Evolutionary conservation across 1,140 invertebrate species (phyloP).

Genomic region (Pomacea maculata): DNA sequence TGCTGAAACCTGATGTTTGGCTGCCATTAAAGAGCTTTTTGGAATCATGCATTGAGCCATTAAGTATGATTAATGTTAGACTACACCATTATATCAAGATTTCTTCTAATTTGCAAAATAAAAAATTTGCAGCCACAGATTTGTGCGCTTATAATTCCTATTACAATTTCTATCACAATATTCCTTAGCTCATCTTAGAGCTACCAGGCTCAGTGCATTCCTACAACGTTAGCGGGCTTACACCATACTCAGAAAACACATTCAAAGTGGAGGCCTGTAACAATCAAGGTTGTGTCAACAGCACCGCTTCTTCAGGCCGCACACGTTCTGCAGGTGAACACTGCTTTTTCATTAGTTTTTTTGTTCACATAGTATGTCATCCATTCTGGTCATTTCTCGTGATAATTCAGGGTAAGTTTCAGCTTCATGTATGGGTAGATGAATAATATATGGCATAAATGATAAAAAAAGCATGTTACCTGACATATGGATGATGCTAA

Average conservation of each 20-base stretch:
- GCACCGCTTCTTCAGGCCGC: slow-evolving; percentile 42
- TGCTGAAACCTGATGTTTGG: too few species aligned
- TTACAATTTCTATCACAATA: background rate
- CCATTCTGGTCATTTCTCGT: background rate
- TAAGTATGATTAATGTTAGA: too few species aligned
- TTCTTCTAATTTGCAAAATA: too few species aligned
- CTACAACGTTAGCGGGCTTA: slow-evolving; percentile 42
- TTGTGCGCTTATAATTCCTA: too few species aligned
- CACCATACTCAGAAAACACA: slow-evolving; percentile 53
- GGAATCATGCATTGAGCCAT: too few species aligned
- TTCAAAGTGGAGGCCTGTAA: slow-evolving; percentile 61
- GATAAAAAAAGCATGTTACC: background rate
- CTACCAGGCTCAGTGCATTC: slow-evolving; percentile 24
- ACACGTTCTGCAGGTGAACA: slow-evolving; percentile 54
- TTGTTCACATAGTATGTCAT: background rate
- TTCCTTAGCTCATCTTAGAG: slow-evolving; percentile 38
- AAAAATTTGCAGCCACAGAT: too few species aligned
- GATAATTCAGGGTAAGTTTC: background rate
- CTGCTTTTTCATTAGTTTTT: background rate
- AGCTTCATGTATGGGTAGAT: background rate
- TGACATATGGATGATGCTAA: too few species aligned
- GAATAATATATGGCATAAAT: background rate
- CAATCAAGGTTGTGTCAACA: slow-evolving; percentile 60
- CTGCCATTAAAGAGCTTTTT: too few species aligned
- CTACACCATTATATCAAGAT: too few species aligned